A percentile compares a stretch with the other conserved stretches of the same genome.
phyloP scores from a whole-genome alignment of 2,888 invertebrate genomes.

The Leptarthrus brevirostris region DNA sequence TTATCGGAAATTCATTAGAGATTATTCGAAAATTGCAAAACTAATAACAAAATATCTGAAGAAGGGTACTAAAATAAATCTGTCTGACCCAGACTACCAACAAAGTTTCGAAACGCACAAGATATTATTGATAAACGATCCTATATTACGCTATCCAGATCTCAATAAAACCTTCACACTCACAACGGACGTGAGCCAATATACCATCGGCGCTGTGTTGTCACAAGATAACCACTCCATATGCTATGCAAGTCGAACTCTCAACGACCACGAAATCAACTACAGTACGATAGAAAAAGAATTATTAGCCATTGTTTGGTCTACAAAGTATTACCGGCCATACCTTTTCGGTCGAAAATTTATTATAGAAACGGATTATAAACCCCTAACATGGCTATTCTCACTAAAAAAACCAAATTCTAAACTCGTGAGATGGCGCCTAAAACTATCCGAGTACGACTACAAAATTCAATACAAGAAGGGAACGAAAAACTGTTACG shows the following conservation, averaged over 20 bases:
- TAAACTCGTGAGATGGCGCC: slow-evolving; percentile 58
- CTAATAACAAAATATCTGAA: slow-evolving; percentile 34
- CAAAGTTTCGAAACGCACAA: slow-evolving; percentile 37
- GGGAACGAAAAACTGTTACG: slow-evolving; percentile 50
- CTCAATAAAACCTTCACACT: slow-evolving; percentile 55
- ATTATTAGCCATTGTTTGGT: slow-evolving; percentile 53
- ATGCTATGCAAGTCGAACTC: slow-evolving; percentile 8
- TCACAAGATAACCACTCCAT: slow-evolving; percentile 58
- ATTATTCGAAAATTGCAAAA: slow-evolving; percentile 21
- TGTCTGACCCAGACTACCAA: slow-evolving; percentile 36
- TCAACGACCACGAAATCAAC: slow-evolving; percentile 4
- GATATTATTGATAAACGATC: slow-evolving; percentile 15
- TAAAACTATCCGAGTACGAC: slow-evolving; percentile 58
- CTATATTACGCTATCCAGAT: slow-evolving; percentile 49
- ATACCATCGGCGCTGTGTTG: slow-evolving; percentile 55
- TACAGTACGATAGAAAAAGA: too few species aligned
- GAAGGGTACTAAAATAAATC: slow-evolving; percentile 35
- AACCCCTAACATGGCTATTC: slow-evolving; percentile 57
- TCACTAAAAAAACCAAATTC: slow-evolving; percentile 57
- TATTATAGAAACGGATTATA: slow-evolving; percentile 59
- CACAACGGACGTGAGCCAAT: not conserved
- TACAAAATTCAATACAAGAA: slow-evolving; percentile 57
- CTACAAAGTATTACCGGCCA: slow-evolving; percentile 57
- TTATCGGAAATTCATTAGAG: slow-evolving; percentile 30
- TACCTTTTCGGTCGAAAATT: slow-evolving; percentile 59